phyloP scores from a whole-genome alignment of 1,140 invertebrate species.

The Apis mellifera region DNA sequence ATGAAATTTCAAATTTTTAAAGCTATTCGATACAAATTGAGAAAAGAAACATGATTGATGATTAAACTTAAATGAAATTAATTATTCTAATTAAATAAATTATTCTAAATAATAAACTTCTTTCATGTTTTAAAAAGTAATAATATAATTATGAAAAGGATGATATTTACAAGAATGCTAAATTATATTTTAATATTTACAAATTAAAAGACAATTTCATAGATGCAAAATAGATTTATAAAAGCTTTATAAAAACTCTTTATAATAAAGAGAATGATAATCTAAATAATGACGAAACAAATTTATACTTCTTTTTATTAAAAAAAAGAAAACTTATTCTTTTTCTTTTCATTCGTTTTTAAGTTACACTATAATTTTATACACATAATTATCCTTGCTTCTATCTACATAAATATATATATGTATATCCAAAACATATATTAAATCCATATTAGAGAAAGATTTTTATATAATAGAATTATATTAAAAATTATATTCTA shows the following conservation, averaged over 20 bases:
- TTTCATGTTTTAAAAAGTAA: background rate
- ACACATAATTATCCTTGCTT: background rate
- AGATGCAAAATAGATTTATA: background rate
- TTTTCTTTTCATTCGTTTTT: background rate
- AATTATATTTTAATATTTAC: background rate
- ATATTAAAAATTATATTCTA: no score
- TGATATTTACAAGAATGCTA: background rate
- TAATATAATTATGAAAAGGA: background rate
- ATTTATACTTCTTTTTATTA: background rate
- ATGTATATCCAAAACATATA: no score
- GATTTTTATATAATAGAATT: no score
- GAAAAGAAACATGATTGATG: background rate
- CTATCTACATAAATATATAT: no score
- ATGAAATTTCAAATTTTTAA: background rate
- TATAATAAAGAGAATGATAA: background rate
- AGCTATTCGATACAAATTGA: background rate
- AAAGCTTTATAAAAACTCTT: background rate
- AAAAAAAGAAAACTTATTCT: background rate
- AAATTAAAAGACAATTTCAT: conserved; percentile 3
- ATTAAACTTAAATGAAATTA: background rate
- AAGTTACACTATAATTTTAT: background rate
- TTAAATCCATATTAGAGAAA: no score
- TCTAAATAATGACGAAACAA: background rate
- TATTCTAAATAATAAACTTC: background rate
- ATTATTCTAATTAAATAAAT: background rate